These are phyloP conservation scores for Prunella fulvescens DNA, from an alignment of 2,113 vertebrate genomes.

Conservation along the genomic window DNA sequence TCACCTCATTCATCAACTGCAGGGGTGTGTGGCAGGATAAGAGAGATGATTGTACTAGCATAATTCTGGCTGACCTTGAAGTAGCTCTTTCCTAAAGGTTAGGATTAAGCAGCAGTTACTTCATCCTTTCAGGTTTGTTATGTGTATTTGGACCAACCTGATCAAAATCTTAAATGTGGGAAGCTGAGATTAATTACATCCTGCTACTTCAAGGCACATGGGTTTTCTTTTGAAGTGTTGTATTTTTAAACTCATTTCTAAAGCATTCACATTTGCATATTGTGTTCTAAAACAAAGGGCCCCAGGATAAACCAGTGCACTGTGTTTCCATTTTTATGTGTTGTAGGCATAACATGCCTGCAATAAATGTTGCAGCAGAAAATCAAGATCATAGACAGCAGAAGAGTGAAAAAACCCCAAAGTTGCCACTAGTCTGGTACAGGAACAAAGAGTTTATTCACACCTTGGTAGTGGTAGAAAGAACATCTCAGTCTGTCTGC, in stretches of 20 bases:
- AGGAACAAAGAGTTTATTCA: neutral
- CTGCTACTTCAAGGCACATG: neutral
- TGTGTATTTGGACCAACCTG: neutral
- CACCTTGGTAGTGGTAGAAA: neutral
- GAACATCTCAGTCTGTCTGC: neutral
- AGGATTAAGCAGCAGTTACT: neutral
- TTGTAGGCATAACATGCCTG: neutral
- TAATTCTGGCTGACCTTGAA: neutral
- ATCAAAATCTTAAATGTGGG: neutral
- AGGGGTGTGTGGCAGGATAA: neutral
- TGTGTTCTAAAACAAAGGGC: neutral
- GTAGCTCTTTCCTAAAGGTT: neutral
- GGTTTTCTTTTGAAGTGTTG: neutral
- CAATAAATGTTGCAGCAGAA: neutral
- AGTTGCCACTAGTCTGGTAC: neutral
- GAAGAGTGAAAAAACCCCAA: neutral
- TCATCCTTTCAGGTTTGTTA: neutral
- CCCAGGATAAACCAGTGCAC: neutral
- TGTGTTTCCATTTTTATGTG: neutral
- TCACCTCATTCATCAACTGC: neutral
- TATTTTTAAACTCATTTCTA: neutral
- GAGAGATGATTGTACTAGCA: neutral
- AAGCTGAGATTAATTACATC: neutral
- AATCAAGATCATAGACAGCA: neutral
- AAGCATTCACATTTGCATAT: neutral